Evolutionary conservation across 1,140 invertebrate genomes (phyloP).

Genomic region (Tetramorium simillimum): DNA sequence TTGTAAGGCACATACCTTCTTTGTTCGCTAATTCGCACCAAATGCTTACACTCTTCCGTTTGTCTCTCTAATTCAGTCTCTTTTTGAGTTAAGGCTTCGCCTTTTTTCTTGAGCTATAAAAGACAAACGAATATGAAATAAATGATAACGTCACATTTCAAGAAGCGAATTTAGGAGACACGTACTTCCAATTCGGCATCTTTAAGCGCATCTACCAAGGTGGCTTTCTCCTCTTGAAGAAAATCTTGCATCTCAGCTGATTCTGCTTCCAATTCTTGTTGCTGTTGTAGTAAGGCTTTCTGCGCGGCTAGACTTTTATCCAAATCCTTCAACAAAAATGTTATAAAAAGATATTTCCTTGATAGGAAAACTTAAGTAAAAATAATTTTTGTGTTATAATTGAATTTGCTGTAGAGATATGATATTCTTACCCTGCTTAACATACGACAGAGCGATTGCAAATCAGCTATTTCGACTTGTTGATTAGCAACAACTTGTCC

Average conservation of each 20-base stretch:
- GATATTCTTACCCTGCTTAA: constrained; percentile 86
- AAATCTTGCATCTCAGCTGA: constrained; percentile 92
- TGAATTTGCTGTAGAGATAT: not conserved
- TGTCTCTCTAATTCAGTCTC: constrained; percentile 88
- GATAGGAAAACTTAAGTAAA: not conserved
- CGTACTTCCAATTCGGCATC: constrained; percentile 90
- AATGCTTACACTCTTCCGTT: constrained; percentile 91
- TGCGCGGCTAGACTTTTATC: constrained; percentile 89
- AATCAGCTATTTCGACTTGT: constrained; percentile 90
- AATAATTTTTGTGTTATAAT: constrained; percentile 41
- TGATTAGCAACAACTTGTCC: constrained; percentile 91
- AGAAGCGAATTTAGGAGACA: not conserved
- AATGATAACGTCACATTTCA: not conserved
- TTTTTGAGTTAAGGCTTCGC: constrained; percentile 85
- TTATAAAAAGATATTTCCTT: not conserved
- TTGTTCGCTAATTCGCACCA: constrained; percentile 92
- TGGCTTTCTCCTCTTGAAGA: constrained; percentile 91
- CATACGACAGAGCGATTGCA: constrained; percentile 88
- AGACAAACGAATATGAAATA: not conserved
- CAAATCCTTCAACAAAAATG: constrained; percentile 86
- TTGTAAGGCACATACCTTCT: constrained; percentile 85
- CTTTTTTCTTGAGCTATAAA: constrained; percentile 80
- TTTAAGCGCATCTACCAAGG: constrained; percentile 90
- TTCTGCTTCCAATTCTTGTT: constrained; percentile 90
- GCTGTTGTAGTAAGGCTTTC: constrained; percentile 89